A percentile compares a stretch with the other conserved stretches of the same genome.
Conservation (phyloP, 1,140 invertebrate species). For the Eumaeus atala region DNA sequence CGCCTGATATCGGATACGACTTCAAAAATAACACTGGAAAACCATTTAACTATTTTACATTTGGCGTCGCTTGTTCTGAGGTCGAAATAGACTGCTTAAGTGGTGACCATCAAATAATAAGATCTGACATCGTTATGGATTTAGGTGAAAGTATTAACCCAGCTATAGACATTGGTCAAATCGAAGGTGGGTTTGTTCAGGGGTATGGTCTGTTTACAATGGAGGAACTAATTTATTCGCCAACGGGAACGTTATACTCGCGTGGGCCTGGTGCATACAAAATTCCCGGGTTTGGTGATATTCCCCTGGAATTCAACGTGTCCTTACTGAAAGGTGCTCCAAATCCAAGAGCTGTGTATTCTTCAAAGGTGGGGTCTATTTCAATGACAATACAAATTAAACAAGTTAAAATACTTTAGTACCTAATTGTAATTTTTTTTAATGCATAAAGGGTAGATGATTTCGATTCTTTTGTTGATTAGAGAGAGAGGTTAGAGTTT, state of each 20-base stretch:
- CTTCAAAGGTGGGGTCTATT: slow-evolving; percentile 85
- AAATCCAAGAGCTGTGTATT: slow-evolving; percentile 93
- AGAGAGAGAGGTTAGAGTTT: no score
- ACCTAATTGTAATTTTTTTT: no score
- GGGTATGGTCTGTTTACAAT: slow-evolving; percentile 94
- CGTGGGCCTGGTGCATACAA: slow-evolving; percentile 95
- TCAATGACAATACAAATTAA: no score
- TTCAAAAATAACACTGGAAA: slow-evolving; percentile 81
- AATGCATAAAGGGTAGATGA: no score
- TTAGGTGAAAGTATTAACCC: slow-evolving; percentile 93
- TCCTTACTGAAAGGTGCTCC: slow-evolving; percentile 89
- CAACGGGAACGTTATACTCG: slow-evolving; percentile 86
- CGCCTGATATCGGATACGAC: slow-evolving; percentile 86
- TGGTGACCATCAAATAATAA: slow-evolving; percentile 89
- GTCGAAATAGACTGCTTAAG: slow-evolving; percentile 93
- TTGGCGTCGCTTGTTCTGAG: slow-evolving; percentile 85
- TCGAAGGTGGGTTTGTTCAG: slow-evolving; percentile 95
- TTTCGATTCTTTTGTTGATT: no score
- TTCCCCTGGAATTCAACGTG: slow-evolving; percentile 94
- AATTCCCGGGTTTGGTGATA: slow-evolving; percentile 92
- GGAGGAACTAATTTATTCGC: slow-evolving; percentile 91
- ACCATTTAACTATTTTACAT: slow-evolving; percentile 88
- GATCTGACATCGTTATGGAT: slow-evolving; percentile 97
- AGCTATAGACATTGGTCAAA: slow-evolving; percentile 96
- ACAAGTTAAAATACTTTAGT: no score